phyloP scores from a whole-genome alignment of 2,797 vertebrate genomes.

The Epinephelus coioides region DNA sequence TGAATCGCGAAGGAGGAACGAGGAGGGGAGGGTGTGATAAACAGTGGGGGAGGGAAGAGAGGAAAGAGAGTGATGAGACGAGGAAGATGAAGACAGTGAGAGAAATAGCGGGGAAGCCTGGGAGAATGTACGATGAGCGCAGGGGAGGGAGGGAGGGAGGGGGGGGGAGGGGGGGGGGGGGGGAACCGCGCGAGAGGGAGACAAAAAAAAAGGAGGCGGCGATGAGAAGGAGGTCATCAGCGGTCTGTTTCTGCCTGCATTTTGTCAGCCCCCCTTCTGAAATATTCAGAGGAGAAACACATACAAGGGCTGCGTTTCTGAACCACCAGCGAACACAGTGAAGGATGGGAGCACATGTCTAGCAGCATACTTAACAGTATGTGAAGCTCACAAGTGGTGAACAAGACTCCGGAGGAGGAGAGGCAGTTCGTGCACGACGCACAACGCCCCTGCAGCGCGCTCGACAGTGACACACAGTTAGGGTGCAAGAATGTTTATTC shows the following conservation, averaged over 20 bases:
- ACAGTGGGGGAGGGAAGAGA: slow-evolving; percentile 55
- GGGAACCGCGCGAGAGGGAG: neutral
- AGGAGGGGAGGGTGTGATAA: slow-evolving; percentile 57
- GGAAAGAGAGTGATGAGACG: slow-evolving; percentile 56
- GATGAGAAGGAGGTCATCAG: slow-evolving; percentile 81
- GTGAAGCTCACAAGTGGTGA: slow-evolving; percentile 65
- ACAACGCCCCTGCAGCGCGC: slow-evolving; percentile 55
- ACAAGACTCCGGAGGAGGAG: slow-evolving; percentile 48
- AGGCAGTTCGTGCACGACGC: slow-evolving; percentile 31
- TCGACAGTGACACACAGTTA: slow-evolving; percentile 37
- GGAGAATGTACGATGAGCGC: slow-evolving; percentile 60
- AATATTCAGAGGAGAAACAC: slow-evolving; percentile 80
- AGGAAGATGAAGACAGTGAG: slow-evolving; percentile 62
- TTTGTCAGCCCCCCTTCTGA: slow-evolving; percentile 74
- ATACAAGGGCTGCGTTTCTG: slow-evolving; percentile 48
- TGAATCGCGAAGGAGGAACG: slow-evolving; percentile 48
- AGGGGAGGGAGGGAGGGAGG: slow-evolving; percentile 5
- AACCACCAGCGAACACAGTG: slow-evolving; percentile 41
- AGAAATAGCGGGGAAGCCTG: slow-evolving; percentile 69
- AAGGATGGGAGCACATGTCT: slow-evolving; percentile 57
- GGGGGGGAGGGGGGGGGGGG: slow-evolving; percentile 4
- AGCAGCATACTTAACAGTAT: slow-evolving; percentile 47
- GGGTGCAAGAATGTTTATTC: slow-evolving; percentile 43
- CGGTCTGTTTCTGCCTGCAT: slow-evolving; percentile 70
- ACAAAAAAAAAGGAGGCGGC: slow-evolving; percentile 37